phyloP scores from a whole-genome alignment of 2,888 invertebrate genomes.

The Phanerotoma sp. region DNA sequence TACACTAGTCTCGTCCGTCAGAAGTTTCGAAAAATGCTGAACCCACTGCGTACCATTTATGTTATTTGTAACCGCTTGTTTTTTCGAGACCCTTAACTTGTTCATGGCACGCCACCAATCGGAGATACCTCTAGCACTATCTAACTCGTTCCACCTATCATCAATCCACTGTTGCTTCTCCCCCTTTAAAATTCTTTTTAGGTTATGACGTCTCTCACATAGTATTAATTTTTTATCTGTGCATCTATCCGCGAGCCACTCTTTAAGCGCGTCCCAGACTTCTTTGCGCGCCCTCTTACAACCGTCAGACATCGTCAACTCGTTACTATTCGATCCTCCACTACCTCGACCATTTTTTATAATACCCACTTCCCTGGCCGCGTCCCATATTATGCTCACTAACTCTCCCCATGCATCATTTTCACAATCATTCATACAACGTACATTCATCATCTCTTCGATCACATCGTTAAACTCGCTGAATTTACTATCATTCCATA shows the following conservation, averaged over 20 bases:
- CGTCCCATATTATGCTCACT: not conserved
- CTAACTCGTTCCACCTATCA: not conserved
- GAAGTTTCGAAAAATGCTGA: not conserved
- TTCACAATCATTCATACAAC: not conserved
- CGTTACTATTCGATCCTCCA: too few species aligned
- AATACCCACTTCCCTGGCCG: not conserved
- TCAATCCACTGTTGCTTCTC: constrained; percentile 10
- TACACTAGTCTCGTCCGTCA: not conserved
- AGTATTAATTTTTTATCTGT: not conserved
- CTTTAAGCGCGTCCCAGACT: too few species aligned
- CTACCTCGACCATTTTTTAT: not conserved
- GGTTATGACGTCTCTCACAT: not conserved
- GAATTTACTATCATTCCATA: too few species aligned
- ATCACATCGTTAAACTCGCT: not conserved
- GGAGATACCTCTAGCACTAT: not conserved
- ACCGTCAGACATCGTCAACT: too few species aligned
- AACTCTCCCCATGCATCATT: too few species aligned
- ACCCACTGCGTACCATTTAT: not conserved
- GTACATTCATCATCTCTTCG: not conserved
- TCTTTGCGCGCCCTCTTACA: too few species aligned
- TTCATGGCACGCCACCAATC: not conserved
- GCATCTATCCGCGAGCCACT: not conserved
- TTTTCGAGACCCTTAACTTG: not conserved
- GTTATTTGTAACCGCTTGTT: constrained; percentile 10
- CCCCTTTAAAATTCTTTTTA: not conserved